A percentile compares a stretch with the other conserved stretches of the same genome.
These are phyloP conservation scores for Forbesichthys agassizii DNA, from an alignment of 2,113 vertebrate genomes.

Conservation along the genomic window DNA sequence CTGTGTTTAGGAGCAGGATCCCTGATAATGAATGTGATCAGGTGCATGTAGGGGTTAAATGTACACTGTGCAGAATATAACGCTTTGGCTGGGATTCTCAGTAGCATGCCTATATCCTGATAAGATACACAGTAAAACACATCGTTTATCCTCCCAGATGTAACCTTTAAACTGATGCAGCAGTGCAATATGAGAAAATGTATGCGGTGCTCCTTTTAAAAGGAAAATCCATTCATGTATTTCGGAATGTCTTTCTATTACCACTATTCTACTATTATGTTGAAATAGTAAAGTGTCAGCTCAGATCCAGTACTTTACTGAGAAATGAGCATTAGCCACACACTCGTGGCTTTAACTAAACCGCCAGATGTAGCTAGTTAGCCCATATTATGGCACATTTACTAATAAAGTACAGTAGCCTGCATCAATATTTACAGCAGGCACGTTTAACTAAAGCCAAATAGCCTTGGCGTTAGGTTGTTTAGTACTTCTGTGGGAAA, in stretches of 20 bases:
- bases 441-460: no score
- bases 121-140: neutral
- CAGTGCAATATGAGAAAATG: conserved; percentile 36
- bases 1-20: no score
- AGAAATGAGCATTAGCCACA: conserved; percentile 1
- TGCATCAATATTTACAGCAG: neutral
- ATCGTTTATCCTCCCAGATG: conserved; percentile 11
- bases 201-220: conserved; percentile 11
- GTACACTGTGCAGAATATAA: no score
- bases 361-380: neutral
- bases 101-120: neutral
- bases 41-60: no score
- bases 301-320: neutral
- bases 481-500: no score
- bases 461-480: no score
- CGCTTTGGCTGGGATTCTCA: no score
- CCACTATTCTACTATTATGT: no score
- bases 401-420: neutral
- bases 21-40: no score
- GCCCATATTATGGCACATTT: neutral
- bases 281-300: neutral
- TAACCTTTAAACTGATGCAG: conserved; percentile 51
- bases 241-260: no score
- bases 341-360: conserved; percentile 48
- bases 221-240: conserved; percentile 17